Base-by-base conservation (phyloP, 2,888 invertebrate genomes). In the Rhogogaster chlorosoma region DNA sequence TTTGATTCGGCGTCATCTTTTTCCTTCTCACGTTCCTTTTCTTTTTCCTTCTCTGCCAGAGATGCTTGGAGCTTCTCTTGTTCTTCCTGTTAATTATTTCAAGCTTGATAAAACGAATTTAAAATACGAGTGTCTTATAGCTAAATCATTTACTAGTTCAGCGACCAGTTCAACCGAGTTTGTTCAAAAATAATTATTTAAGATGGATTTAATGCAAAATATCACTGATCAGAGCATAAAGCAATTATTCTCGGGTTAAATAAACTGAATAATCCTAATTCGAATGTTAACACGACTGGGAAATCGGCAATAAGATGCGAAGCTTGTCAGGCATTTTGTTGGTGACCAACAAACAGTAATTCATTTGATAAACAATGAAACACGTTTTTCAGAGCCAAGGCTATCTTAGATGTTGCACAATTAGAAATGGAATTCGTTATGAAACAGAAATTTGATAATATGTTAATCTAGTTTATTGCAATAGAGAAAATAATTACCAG, bases 1-100 rank as follows among this genome's bases (percentile, higher is more conserved):
- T 93, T 93, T 71, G 38, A 57, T 61, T 93, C 92, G 7, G 88
- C 87, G 38, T 92, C 93, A 87, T 92, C 92, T 84, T 93, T 93
- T n/a, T 91, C 94, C 84, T 94, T 93, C 73, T 94, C 94, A 4
- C 94, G 92, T 61, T 94, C 94, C 84, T 94, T 94, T 57, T 93
- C 94, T 88, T 94, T 93, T 84, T 95, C 95, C 84, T 94, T 94
- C 78, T 94, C 94, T 86, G 94, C 94, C 85, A 95, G 88, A 29
- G 94, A 94, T 49, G 94, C 95, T 90, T 95, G 96, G 85, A 97
- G 96, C 91, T 96, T 96, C 86, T 97, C 97, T 92, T 97, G 97
- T 88, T 97, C 97, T 93, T 97, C 97, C 96, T 96, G 88, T 53
- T 64, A 70, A 84, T 67, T 71, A 36, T 80, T 32, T 12, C 6